A percentile compares a stretch with the other conserved stretches of the same genome.
Conservation (phyloP, 1,140 invertebrate species). For the Drosophila truncata region DNA sequence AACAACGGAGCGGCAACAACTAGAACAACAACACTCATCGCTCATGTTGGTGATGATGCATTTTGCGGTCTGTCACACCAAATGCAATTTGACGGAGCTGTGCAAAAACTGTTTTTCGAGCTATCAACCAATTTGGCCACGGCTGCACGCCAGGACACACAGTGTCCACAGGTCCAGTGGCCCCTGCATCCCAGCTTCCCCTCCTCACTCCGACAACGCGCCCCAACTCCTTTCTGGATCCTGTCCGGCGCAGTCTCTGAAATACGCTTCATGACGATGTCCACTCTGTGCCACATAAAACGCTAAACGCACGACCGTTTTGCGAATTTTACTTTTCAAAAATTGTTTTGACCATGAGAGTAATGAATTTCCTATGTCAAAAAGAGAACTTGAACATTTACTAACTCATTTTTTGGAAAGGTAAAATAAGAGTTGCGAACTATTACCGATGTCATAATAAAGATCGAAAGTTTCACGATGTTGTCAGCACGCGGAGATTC, state of each 20-base stretch:
- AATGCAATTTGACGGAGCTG: constrained; percentile 85
- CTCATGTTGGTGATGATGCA: constrained; percentile 85
- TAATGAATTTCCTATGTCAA: background rate
- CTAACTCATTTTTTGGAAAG: background rate
- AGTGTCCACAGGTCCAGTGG: constrained; percentile 41
- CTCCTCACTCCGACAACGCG: background rate
- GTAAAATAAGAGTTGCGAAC: background rate
- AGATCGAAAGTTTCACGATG: background rate
- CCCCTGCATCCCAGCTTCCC: constrained; percentile 2
- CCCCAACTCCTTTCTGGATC: background rate
- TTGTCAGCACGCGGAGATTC: too few species aligned
- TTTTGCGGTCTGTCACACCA: constrained; percentile 85
- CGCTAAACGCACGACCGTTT: background rate
- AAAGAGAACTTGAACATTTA: too few species aligned
- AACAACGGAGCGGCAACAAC: constrained; percentile 43
- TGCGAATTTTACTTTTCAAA: background rate
- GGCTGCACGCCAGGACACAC: constrained; percentile 66
- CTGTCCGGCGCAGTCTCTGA: constrained; percentile 53
- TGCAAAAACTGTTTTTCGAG: constrained; percentile 85
- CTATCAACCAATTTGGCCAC: constrained; percentile 85
- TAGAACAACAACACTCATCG: constrained; percentile 78
- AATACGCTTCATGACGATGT: constrained; percentile 66
- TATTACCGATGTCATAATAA: background rate
- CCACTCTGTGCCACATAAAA: constrained; percentile 4
- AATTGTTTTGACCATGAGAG: background rate